A percentile compares a stretch with the other conserved stretches of the same genome.
These are phyloP conservation scores for Carterocephalus palaemon DNA, from an alignment of 2,888 invertebrate genomes.

Conservation along the genomic window DNA sequence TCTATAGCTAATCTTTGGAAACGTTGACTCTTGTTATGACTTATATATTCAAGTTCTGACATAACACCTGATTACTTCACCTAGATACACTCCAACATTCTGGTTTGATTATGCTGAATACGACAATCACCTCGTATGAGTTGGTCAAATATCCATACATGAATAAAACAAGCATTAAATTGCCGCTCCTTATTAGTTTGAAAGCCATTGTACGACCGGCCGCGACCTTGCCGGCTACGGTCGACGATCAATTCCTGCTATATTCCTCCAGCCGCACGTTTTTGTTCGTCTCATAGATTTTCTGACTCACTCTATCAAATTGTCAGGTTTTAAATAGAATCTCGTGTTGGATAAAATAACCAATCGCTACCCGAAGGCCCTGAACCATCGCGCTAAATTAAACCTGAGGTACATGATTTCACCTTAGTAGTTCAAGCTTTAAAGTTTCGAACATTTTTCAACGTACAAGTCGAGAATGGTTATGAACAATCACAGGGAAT, in stretches of 20 bases:
- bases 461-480: conserved; percentile 35
- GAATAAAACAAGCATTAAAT: conserved; percentile 33
- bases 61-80: too few relatives aligned
- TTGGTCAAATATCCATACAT: conserved; percentile 8
- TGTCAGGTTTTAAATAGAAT: conserved; percentile 57
- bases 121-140: not conserved
- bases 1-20: too few relatives aligned
- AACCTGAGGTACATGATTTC: not conserved
- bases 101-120: too few relatives aligned
- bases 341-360: conserved; percentile 40
- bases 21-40: too few relatives aligned
- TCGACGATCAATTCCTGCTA: conserved; percentile 57
- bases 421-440: not conserved
- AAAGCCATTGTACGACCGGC: conserved; percentile 65
- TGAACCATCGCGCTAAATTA: conserved; percentile 2
- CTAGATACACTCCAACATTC: too few relatives aligned
- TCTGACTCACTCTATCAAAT: conserved; percentile 58
- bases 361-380: conserved; percentile 44
- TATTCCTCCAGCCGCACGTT: conserved; percentile 47
- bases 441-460: conserved; percentile 24
- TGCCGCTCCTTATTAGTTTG: conserved; percentile 39
- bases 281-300: conserved; percentile 51
- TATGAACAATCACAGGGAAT: conserved; percentile 49
- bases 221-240: conserved; percentile 64
- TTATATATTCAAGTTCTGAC: too few relatives aligned